Evolutionary conservation across 2,113 vertebrate species (phyloP).

Genomic region (Bubo blakistoni): DNA sequence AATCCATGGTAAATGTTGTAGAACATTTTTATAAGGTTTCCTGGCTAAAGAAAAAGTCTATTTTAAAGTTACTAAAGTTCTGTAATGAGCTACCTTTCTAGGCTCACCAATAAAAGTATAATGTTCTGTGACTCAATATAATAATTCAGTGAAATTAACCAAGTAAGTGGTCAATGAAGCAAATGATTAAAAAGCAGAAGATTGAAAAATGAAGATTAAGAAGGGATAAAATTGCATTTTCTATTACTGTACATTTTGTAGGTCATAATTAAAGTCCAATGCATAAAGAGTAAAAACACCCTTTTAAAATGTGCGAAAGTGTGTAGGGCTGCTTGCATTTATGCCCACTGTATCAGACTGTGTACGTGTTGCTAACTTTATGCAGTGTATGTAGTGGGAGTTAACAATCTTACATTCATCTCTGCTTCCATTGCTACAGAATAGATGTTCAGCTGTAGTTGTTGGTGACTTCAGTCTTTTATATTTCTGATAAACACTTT

Average conservation of each 20-base stretch:
- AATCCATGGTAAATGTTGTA: slow-evolving; percentile 34
- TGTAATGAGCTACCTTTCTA: slow-evolving; percentile 45
- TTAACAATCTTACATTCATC: not conserved
- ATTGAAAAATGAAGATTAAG: slow-evolving; percentile 64
- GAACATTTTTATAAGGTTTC: slow-evolving; percentile 36
- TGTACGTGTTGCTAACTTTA: not conserved
- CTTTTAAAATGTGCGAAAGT: not conserved
- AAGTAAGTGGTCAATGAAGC: slow-evolving; percentile 70
- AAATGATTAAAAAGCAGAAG: slow-evolving; percentile 71
- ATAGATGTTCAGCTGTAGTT: not conserved
- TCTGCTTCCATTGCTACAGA: not conserved
- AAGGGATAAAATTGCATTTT: slow-evolving; percentile 46
- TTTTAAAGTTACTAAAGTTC: slow-evolving; percentile 65
- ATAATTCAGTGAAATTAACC: slow-evolving; percentile 72
- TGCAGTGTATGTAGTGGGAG: not conserved
- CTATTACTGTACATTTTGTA: slow-evolving; percentile 31
- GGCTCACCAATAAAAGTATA: slow-evolving; percentile 19
- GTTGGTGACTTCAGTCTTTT: not conserved
- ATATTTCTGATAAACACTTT: not conserved
- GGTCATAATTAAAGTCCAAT: slow-evolving; percentile 27
- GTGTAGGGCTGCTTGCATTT: not conserved
- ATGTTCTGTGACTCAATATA: slow-evolving; percentile 40
- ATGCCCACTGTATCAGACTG: not conserved
- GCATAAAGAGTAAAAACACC: not conserved
- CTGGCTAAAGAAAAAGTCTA: slow-evolving; percentile 30